These are phyloP conservation scores for Enteromius argenteus DNA, from an alignment of 2,797 vertebrate genomes.

Conservation along the genomic window DNA sequence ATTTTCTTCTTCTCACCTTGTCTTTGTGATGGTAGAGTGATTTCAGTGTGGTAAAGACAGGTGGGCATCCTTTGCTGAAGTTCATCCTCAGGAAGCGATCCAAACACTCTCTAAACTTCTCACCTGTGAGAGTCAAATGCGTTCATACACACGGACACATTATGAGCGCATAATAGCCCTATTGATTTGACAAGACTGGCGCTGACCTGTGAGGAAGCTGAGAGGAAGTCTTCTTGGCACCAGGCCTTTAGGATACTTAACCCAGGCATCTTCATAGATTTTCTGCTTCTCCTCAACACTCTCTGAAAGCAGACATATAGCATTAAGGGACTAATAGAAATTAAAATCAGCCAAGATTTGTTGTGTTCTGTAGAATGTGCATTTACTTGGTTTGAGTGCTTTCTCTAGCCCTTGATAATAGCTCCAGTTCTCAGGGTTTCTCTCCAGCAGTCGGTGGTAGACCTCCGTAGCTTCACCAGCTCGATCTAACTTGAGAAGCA, in stretches of 20 bases:
- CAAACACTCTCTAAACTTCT: constrained; percentile 94
- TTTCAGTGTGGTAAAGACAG: constrained; percentile 96
- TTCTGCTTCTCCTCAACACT: constrained; percentile 89
- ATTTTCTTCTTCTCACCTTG: constrained; percentile 82
- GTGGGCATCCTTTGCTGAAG: constrained; percentile 98
- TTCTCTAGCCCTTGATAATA: constrained; percentile 96
- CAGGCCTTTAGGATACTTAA: constrained; percentile 93
- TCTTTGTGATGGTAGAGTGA: constrained; percentile 95
- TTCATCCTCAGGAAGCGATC: constrained; percentile 97
- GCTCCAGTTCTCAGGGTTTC: constrained; percentile 97
- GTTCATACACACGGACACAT: neutral
- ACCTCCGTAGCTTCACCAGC: constrained; percentile 91
- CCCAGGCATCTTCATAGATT: constrained; percentile 96
- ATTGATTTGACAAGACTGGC: constrained; percentile 16
- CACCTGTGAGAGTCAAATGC: constrained; percentile 77
- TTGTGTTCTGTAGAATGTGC: neutral
- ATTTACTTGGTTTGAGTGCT: constrained; percentile 90
- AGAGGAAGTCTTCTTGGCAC: constrained; percentile 94
- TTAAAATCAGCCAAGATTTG: neutral
- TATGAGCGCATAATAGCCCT: neutral
- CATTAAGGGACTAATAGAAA: constrained; percentile 3
- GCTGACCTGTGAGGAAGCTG: constrained; percentile 90
- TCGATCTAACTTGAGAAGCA: constrained; percentile 89
- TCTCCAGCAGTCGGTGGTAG: constrained; percentile 90
- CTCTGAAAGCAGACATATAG: constrained; percentile 71